Base-by-base conservation (phyloP, 2,888 invertebrate genomes). In the Epirrita christyi region DNA sequence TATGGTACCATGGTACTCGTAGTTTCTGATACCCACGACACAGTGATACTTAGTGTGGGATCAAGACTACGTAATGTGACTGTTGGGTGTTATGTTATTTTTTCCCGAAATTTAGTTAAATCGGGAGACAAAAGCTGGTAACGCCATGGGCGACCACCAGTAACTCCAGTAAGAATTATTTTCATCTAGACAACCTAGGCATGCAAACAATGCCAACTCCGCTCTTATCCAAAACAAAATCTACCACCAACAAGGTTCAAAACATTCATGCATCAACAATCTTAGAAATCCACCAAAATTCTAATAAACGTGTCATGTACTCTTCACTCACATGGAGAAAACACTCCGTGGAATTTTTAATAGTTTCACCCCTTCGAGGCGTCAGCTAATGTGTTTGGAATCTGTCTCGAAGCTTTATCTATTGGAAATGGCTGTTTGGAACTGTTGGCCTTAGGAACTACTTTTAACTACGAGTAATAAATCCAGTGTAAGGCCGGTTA, bases 381-480 rank as follows among this genome's bases (percentile, higher is more conserved):
- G 80, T 80, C 81, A 82, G 75, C 86, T 91, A 91, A 91, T 91
- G 91, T 90, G 86, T 91, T 92, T 91, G 85, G 79, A 90, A 91
- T 90, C 90, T 90, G 88, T 89, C 88, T 86, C 76, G 78, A 70
- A 71, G 86, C 80, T 87, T 85, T 88, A 89, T 89, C 85, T 88
- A 89, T 90, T 84, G 90, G 82, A 87, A 91, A 91, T 88, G 85
- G 89, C 80, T 88, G 88, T 91, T 91, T 85, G 76, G 75, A 91
- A 91, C 86, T 87, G 85, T 87, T 86, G 83, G 84, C 83, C 83
- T 86, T 81, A 76, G 78, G 78, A 86, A 87, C 83, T 86, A 86
- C 85, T 89, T 91, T 88, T 90, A 89, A 90, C 86, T 90, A 90
- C 81, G 83, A 81, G 86, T 85, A 86, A 90, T 91, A 92, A 89